Conservation (phyloP, 1,140 invertebrate genomes). For the Pinna nobilis region DNA sequence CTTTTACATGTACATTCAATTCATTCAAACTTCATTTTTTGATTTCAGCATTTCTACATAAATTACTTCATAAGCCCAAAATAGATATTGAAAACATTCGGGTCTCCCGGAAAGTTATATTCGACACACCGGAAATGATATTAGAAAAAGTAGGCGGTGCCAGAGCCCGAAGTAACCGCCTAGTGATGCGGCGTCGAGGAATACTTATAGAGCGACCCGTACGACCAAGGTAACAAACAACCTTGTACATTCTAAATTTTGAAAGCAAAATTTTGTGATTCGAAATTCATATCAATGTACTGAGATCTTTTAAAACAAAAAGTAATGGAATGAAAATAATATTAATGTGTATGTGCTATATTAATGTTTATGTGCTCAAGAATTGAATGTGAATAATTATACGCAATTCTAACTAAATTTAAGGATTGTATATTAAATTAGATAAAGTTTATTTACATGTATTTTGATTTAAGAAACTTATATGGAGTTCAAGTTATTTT, state of each 20-base stretch:
- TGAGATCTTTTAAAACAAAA: too few species aligned
- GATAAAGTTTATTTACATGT: too few species aligned
- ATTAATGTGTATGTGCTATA: too few species aligned
- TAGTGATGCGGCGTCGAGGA: conserved; percentile 28
- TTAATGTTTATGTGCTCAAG: too few species aligned
- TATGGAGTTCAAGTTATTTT: not conserved
- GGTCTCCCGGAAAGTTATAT: conserved; percentile 43
- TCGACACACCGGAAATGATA: conserved; percentile 22
- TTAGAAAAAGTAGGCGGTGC: not conserved
- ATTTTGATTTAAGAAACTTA: too few species aligned
- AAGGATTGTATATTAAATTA: too few species aligned
- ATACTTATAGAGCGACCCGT: conserved; percentile 36
- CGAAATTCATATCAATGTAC: too few species aligned
- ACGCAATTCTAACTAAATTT: too few species aligned
- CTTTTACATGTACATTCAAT: not conserved
- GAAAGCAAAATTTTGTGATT: too few species aligned
- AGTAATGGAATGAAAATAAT: too few species aligned
- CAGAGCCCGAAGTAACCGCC: not conserved
- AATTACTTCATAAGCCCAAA: conserved; percentile 40
- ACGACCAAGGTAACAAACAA: conserved; percentile 52
- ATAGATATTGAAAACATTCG: conserved; percentile 48
- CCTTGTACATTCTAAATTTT: too few species aligned
- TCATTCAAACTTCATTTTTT: not conserved
- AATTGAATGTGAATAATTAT: too few species aligned
- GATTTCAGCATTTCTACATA: conserved; percentile 29